Conservation (phyloP, 2,797 vertebrate species). For the Danio jaintianensis region DNA sequence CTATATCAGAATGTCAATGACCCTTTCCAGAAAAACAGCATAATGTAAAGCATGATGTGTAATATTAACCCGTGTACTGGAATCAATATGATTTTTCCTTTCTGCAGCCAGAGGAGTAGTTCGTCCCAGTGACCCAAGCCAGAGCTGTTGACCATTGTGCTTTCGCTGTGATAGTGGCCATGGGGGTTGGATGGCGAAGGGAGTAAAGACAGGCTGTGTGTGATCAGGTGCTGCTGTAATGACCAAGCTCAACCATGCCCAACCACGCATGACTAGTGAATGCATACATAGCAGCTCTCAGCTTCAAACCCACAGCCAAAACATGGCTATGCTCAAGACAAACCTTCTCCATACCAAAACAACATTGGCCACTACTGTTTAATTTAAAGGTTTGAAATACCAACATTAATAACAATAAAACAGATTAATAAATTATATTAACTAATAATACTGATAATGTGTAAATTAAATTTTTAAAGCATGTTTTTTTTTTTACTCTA, state of each 20-base stretch:
- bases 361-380: no score
- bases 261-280: slow-evolving; percentile 76
- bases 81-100: background rate
- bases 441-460: no score
- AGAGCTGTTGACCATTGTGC: slow-evolving; percentile 26
- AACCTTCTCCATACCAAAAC: slow-evolving; percentile 9
- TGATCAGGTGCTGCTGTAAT: slow-evolving; percentile 81
- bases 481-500: no score
- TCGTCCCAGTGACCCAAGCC: background rate
- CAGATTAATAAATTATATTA: no score
- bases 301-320: slow-evolving; percentile 70
- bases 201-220: slow-evolving; percentile 57
- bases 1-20: background rate
- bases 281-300: slow-evolving; percentile 77
- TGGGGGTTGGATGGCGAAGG: slow-evolving; percentile 40
- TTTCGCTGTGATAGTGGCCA: slow-evolving; percentile 21
- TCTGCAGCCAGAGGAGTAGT: background rate
- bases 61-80: background rate
- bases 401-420: no score
- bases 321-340: slow-evolving; percentile 69
- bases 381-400: no score
- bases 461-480: no score
- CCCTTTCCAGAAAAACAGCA: background rate
- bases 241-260: slow-evolving; percentile 75
- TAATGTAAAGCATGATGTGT: background rate